phyloP scores from a whole-genome alignment of 1,140 invertebrate species.

The Bacillus rossius region DNA sequence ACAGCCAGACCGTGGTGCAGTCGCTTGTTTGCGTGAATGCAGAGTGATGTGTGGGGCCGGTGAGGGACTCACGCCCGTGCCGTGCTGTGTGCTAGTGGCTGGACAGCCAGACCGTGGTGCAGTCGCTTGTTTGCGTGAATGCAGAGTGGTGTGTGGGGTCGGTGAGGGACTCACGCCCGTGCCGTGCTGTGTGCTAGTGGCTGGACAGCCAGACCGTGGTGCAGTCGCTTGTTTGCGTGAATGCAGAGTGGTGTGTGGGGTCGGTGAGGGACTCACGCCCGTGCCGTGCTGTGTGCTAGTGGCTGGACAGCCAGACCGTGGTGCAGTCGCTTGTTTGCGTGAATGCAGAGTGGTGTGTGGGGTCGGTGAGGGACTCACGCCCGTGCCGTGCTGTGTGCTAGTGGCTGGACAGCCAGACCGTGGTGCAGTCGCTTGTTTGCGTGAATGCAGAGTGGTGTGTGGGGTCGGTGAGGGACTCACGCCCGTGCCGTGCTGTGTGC shows the following conservation, averaged over 20 bases:
- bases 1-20: constrained; percentile 79
- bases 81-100: constrained; percentile 80
- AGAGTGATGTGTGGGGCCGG: too few species aligned
- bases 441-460: too few species aligned
- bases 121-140: constrained; percentile 76
- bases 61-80: too few species aligned
- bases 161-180: too few species aligned
- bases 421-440: constrained; percentile 79
- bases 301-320: constrained; percentile 82
- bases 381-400: too few species aligned
- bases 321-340: constrained; percentile 78
- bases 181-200: constrained; percentile 76
- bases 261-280: too few species aligned
- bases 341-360: too few species aligned
- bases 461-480: too few species aligned
- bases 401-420: constrained; percentile 86
- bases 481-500: constrained; percentile 31
- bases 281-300: constrained; percentile 69
- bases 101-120: constrained; percentile 77
- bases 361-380: too few species aligned
- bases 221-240: constrained; percentile 74
- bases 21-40: too few species aligned
- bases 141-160: too few species aligned
- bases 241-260: too few species aligned
- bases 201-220: constrained; percentile 81